These are phyloP conservation scores for Agapornis canus DNA, from an alignment of 2,797 vertebrate species.

Conservation along the genomic window DNA sequence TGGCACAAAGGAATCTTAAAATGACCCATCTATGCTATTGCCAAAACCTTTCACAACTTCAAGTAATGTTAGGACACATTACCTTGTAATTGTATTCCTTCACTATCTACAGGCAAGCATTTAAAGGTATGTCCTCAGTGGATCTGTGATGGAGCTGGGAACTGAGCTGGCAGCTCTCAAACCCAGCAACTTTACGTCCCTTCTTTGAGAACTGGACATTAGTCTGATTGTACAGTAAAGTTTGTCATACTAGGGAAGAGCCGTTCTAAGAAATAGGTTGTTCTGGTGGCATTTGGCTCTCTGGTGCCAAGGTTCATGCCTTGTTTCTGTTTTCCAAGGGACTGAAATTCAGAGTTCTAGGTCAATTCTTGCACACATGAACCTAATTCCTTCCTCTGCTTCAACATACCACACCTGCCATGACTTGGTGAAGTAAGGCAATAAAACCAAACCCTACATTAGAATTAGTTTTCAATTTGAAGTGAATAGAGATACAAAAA, in stretches of 20 bases:
- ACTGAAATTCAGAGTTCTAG: not conserved
- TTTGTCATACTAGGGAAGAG: not conserved
- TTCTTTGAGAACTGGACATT: not conserved
- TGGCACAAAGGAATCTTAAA: not conserved
- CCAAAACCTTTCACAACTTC: not conserved
- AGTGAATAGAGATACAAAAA: not conserved
- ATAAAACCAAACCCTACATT: not conserved
- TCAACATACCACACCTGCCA: not conserved
- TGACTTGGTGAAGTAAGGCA: not conserved
- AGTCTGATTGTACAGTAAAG: not conserved
- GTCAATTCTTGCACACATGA: fast-evolving
- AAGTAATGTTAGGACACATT: not conserved
- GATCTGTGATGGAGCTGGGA: not conserved
- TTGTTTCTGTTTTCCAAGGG: fast-evolving
- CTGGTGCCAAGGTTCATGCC: not conserved
- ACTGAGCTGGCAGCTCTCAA: not conserved
- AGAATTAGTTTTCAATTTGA: not conserved
- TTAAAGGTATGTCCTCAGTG: fast-evolving
- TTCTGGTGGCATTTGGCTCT: not conserved
- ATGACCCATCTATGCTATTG: not conserved
- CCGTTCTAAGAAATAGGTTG: not conserved
- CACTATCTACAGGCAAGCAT: not conserved
- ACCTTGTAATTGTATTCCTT: not conserved
- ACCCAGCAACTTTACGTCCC: fast-evolving
- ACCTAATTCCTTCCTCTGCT: not conserved